Conservation (phyloP, 2,888 invertebrate genomes). For the Lycophotia porphyrea region DNA sequence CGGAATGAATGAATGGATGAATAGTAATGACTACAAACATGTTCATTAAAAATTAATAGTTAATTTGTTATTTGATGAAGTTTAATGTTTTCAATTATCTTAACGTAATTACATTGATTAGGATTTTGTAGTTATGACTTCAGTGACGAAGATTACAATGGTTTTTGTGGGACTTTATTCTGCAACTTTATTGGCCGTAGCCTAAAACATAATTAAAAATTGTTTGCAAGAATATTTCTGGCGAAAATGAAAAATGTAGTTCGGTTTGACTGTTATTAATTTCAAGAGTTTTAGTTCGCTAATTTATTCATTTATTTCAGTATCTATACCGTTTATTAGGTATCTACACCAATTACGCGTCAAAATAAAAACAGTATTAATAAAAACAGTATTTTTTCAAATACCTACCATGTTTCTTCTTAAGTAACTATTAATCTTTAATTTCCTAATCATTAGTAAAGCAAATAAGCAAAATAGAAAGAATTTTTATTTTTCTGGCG, state of each 20-base stretch:
- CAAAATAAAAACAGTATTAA: too few relatives aligned
- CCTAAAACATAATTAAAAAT: not conserved
- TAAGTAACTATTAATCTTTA: too few relatives aligned
- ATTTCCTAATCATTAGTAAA: too few relatives aligned
- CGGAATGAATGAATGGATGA: slow-evolving; percentile 24
- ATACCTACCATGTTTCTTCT: too few relatives aligned
- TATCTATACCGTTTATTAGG: too few relatives aligned
- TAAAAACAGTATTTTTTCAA: too few relatives aligned
- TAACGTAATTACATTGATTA: slow-evolving; percentile 3
- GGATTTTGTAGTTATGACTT: not conserved
- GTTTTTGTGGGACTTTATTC: too few relatives aligned
- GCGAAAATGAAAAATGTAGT: not conserved
- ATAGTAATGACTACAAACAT: slow-evolving; percentile 24
- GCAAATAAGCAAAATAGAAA: too few relatives aligned
- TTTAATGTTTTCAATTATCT: slow-evolving; percentile 29
- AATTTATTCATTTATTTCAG: not conserved
- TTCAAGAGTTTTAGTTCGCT: not conserved
- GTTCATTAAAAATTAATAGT: slow-evolving; percentile 17
- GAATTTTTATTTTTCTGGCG: too few relatives aligned
- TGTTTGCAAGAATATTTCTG: not conserved
- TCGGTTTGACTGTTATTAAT: not conserved
- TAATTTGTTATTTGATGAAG: slow-evolving; percentile 29
- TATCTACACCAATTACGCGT: too few relatives aligned
- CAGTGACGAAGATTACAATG: not conserved
- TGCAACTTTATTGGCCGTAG: too few relatives aligned